Base-by-base conservation (phyloP, 37 sponge, comb jelly and placozoan species). In the Bolinopsis microptera region DNA sequence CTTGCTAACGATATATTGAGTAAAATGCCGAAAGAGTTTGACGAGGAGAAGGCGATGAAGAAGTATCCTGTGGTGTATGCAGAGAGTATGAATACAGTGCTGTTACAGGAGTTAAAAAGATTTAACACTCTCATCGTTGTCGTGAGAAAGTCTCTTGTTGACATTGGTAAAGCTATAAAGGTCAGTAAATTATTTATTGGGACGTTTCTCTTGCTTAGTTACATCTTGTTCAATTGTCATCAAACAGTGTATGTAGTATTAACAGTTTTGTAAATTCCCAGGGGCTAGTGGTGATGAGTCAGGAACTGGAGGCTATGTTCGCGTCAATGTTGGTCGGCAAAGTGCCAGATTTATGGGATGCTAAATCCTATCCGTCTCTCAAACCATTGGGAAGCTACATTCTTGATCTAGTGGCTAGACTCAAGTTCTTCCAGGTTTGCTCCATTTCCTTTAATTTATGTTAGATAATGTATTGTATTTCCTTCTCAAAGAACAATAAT, bases 81-180 rank as follows among this genome's bases (percentile, higher is more conserved):
- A n/a, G 97, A 97, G 94, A 96, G 97, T 35, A 99, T 97, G 97
- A 97, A 97, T 93, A 99, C 97, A 74, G 99, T 99, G 5, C 95
- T 99, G 92, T 75, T 97, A n/a, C 99, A 99, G 94, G 99, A 99
- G 86, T 92, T 99, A 86, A 97, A 96, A 27, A 83, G 99, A 48
- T 97, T 99, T 94, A 99, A 99, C 92, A 72, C 95, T 31, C 96
- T 99, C 39, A 99, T 96, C 21, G 69, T 95, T 30, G 99, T 99
- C 33, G 97, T 99, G 1, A 93, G 97, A 8, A 93, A 83, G 69
- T 96, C 95, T 0, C 93, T 99, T 26, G 94, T 95, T 94, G 95
- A 97, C 92, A 96, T 99, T 0, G 94, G 92, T 94, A 99, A 99
- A 69, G 99, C 99, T 35, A 95, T 99, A 86, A 99, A 99, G 94